These are phyloP conservation scores for Gephyroberyx darwinii DNA, from an alignment of 2,797 vertebrate genomes.

Conservation along the genomic window DNA sequence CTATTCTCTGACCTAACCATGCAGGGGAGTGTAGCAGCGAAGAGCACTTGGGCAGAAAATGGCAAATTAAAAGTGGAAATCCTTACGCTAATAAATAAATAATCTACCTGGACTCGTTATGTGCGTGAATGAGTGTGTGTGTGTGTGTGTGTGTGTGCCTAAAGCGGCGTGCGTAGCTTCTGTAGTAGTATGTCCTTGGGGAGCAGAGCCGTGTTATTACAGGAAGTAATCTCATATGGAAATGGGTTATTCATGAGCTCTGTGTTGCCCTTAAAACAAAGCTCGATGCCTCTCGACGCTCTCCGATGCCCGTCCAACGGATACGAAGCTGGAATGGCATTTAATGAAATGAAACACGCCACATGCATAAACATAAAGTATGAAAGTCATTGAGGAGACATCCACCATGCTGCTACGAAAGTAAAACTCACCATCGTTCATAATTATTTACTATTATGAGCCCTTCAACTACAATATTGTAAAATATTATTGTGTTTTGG, in stretches of 20 bases:
- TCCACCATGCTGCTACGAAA: slow-evolving; percentile 3
- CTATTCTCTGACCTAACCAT: slow-evolving; percentile 69
- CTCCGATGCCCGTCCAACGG: slow-evolving; percentile 48
- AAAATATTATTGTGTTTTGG: too few relatives aligned
- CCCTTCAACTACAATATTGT: background rate
- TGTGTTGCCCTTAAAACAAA: slow-evolving; percentile 76
- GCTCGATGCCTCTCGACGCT: slow-evolving; percentile 58
- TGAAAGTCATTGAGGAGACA: slow-evolving; percentile 54
- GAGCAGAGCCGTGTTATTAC: slow-evolving; percentile 72
- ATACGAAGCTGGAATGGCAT: slow-evolving; percentile 55
- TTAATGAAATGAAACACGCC: slow-evolving; percentile 65
- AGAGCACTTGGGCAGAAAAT: slow-evolving; percentile 79
- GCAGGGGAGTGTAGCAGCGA: slow-evolving; percentile 59
- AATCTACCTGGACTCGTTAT: slow-evolving; percentile 63
- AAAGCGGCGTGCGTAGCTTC: slow-evolving; percentile 53
- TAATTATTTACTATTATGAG: slow-evolving; percentile 23
- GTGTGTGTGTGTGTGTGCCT: slow-evolving; percentile 34
- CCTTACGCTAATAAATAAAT: slow-evolving; percentile 77
- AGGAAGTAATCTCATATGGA: slow-evolving; percentile 77
- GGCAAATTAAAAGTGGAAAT: slow-evolving; percentile 77
- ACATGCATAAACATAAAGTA: slow-evolving; percentile 69
- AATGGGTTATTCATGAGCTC: slow-evolving; percentile 81
- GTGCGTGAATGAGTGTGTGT: slow-evolving; percentile 22
- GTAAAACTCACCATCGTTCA: slow-evolving; percentile 15
- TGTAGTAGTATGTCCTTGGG: slow-evolving; percentile 72